A percentile compares a stretch with the other conserved stretches of the same genome.
These are phyloP conservation scores for Paelopatides confundens DNA, from an alignment of 53 echinoderm and acorn worm genomes.

Conservation along the genomic window DNA sequence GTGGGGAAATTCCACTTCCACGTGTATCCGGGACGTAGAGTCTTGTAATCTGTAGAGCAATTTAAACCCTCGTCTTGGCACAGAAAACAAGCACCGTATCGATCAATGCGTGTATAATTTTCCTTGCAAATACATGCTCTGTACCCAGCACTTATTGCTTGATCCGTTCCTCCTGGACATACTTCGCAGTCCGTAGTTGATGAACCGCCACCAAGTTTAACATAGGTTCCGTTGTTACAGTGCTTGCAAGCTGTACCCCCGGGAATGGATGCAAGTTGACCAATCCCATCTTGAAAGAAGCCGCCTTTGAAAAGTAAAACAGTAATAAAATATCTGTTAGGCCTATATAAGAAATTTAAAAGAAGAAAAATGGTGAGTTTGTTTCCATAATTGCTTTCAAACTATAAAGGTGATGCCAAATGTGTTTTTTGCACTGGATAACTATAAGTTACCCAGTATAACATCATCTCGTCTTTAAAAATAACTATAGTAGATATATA, in stretches of 20 bases:
- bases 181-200: background rate
- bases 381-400: too few relatives aligned
- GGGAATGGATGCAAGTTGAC: background rate
- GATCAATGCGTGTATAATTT: background rate
- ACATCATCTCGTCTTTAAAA: too few relatives aligned
- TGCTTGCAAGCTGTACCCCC: background rate
- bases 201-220: background rate
- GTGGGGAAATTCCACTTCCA: constrained; percentile 19
- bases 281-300: constrained; percentile 20
- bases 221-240: constrained; percentile 37
- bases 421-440: too few relatives aligned
- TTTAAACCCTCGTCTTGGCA: constrained; percentile 16
- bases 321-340: too few relatives aligned
- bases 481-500: too few relatives aligned
- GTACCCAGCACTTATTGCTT: background rate
- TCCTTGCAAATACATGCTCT: constrained; percentile 18
- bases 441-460: too few relatives aligned
- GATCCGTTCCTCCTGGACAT: constrained; percentile 12
- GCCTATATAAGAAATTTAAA: too few relatives aligned
- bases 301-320: background rate
- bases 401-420: too few relatives aligned
- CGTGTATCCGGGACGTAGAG: background rate
- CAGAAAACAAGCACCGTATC: background rate
- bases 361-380: too few relatives aligned
- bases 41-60: background rate